Percentiles rank a stretch among this genome's conserved stretches.
These are phyloP conservation scores for cat (Felis catus) DNA, from an alignment of 2,113 vertebrate genomes.

Conservation along the genomic window F.catus_Fca126_mat1.0 CM031412.1:207724001-207724500, in stretches of 20 bases:
- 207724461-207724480: neutral
- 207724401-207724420: neutral
- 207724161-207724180: neutral
- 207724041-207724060: neutral
- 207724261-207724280: neutral
- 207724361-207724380: slow-evolving; percentile 10
- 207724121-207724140: neutral
- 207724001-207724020: neutral
- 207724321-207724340: neutral
- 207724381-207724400: neutral
- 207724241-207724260: neutral
- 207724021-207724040: neutral
- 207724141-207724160: neutral
- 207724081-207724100: neutral
- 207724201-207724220: neutral
- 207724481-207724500: neutral
- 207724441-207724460: neutral
- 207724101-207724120: neutral
- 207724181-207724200: neutral
- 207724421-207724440: neutral
- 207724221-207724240: neutral
- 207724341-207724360: neutral
- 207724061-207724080: neutral
- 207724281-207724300: neutral
- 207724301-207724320: neutral